phyloP scores from a whole-genome alignment of 2,797 vertebrate species.

The Nyctibius grandis region DNA sequence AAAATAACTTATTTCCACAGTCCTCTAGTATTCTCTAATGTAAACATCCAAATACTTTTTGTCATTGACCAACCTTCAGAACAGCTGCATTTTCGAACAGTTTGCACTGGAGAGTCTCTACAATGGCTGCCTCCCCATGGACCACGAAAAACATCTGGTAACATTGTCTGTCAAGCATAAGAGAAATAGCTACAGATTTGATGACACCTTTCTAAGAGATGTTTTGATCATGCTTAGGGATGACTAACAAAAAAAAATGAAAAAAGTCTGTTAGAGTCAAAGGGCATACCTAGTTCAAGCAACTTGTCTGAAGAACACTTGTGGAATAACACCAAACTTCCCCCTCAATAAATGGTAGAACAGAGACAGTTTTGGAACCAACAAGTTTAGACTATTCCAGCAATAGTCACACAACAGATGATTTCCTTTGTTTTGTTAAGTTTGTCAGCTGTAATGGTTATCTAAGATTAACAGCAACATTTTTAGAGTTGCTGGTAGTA shows the following conservation, averaged over 20 bases:
- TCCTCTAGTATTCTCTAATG: not conserved
- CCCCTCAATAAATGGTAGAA: not conserved
- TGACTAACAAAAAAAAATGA: not conserved
- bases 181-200: not conserved
- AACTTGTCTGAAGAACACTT: not conserved
- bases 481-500: not conserved
- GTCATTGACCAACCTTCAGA: constrained; percentile 76
- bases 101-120: constrained; percentile 93
- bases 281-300: not conserved
- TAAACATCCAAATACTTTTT: not conserved
- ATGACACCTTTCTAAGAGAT: not conserved
- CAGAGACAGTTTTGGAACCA: not conserved
- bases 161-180: constrained; percentile 85
- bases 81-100: constrained; percentile 87
- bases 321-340: not conserved
- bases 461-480: not conserved
- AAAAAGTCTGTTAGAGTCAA: not conserved
- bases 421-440: not conserved
- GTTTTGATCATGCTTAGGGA: not conserved
- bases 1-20: not conserved
- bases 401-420: not conserved
- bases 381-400: not conserved
- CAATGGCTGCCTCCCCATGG: constrained; percentile 92
- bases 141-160: constrained; percentile 93
- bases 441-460: not conserved